Conservation (phyloP, 1,140 invertebrate genomes). For the Oedothorax gibbosus region DNA sequence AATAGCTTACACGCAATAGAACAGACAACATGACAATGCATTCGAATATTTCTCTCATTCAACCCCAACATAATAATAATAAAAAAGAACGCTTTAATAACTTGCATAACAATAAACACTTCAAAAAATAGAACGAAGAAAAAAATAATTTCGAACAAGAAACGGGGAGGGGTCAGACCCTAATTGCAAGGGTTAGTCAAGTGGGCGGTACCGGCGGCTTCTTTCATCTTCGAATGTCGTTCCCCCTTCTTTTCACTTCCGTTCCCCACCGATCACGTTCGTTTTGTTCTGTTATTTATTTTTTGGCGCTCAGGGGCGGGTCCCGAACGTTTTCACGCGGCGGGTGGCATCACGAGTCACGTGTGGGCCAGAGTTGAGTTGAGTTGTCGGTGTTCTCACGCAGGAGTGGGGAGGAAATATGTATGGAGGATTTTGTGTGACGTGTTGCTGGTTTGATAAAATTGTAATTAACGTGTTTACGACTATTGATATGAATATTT, state of each 20-base stretch:
- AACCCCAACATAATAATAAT: background rate
- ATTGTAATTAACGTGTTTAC: too few relatives aligned
- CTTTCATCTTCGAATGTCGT: constrained; percentile 48
- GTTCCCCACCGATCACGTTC: constrained; percentile 20
- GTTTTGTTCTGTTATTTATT: constrained; percentile 31
- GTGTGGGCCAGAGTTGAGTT: constrained; percentile 14
- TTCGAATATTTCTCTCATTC: too few relatives aligned
- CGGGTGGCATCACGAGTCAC: constrained; percentile 34
- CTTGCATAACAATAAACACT: constrained; percentile 52
- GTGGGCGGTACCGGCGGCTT: constrained; percentile 53
- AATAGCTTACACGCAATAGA: too few relatives aligned
- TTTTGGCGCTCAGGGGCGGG: constrained; percentile 39
- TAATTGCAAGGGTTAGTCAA: constrained; percentile 61
- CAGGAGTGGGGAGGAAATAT: too few relatives aligned
- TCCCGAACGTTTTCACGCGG: constrained; percentile 57
- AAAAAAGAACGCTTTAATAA: constrained; percentile 34
- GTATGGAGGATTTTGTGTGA: too few relatives aligned
- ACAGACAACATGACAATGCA: too few relatives aligned
- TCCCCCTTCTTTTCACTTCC: constrained; percentile 4
- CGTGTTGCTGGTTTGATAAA: too few relatives aligned
- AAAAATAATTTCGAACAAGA: constrained; percentile 47
- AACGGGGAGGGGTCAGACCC: constrained; percentile 56
- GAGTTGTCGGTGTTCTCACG: background rate
- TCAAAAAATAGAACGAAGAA: constrained; percentile 21
- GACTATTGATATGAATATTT: too few relatives aligned